Conservation (phyloP, 2,888 invertebrate genomes). For the Odontocolon sp. region DNA sequence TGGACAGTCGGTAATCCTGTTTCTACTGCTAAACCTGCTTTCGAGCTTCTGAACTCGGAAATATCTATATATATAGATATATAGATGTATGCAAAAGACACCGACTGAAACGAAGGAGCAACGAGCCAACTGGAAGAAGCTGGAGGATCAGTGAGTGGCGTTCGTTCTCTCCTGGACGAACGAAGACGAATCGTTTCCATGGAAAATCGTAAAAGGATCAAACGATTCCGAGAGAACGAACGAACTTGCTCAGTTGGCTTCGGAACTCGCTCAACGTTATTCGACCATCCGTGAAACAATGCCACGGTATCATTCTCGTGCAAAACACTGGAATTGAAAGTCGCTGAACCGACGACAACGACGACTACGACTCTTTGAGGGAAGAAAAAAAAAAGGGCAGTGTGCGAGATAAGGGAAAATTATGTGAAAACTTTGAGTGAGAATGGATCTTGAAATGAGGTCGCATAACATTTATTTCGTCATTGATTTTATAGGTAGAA, state of each 20-base stretch:
- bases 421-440: not conserved
- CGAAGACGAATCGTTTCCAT: slow-evolving; percentile 55
- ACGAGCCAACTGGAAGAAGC: not conserved
- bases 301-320: slow-evolving; percentile 59
- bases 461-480: not conserved
- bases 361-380: not conserved
- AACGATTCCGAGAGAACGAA: slow-evolving; percentile 55
- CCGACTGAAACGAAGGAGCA: not conserved
- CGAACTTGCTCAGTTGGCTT: not conserved
- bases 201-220: slow-evolving; percentile 61
- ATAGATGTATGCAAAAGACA: slow-evolving; percentile 49
- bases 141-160: slow-evolving; percentile 12
- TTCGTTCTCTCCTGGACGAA: not conserved
- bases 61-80: not conserved
- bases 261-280: slow-evolving; percentile 43
- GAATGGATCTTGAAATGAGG: too few relatives aligned
- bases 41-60: not conserved
- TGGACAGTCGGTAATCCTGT: slow-evolving; percentile 17
- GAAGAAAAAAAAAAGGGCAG: not conserved
- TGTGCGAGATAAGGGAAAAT: not conserved
- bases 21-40: slow-evolving; percentile 26
- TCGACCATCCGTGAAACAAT: slow-evolving; percentile 63
- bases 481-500: not conserved
- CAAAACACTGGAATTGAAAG: slow-evolving; percentile 61
- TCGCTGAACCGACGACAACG: slow-evolving; percentile 47